Conservation (phyloP, 2,113 vertebrate species). For the Saguinus imperator region DNA sequence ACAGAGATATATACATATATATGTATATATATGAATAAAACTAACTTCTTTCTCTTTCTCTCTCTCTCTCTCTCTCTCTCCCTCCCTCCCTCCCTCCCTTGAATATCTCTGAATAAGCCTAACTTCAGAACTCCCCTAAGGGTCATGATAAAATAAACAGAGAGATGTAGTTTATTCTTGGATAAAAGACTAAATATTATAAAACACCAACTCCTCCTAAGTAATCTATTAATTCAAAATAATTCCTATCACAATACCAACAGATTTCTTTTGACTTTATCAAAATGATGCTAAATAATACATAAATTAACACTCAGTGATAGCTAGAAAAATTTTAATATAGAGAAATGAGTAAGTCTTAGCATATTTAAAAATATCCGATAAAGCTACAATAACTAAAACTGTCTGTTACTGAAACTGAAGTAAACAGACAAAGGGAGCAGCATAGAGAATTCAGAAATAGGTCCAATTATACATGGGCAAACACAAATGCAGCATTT, state of each 20-base stretch:
- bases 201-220: neutral
- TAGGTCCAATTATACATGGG: neutral
- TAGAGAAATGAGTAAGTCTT: neutral
- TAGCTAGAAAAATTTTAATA: constrained; percentile 41
- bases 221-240: neutral
- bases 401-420: neutral
- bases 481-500: neutral
- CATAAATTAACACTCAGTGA: neutral
- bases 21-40: neutral
- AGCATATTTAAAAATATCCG: neutral
- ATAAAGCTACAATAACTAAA: neutral
- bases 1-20: neutral
- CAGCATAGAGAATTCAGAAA: neutral
- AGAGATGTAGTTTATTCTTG: neutral
- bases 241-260: neutral
- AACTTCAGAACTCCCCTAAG: neutral
- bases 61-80: no score
- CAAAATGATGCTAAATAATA: neutral
- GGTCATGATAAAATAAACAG: constrained; percentile 22
- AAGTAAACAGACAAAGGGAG: neutral
- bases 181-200: neutral
- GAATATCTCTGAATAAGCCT: neutral
- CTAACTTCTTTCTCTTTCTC: no score
- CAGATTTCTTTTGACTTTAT: neutral
- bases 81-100: neutral